phyloP scores from a whole-genome alignment of 2,888 invertebrate genomes.

The Melipona bicolor region DNA sequence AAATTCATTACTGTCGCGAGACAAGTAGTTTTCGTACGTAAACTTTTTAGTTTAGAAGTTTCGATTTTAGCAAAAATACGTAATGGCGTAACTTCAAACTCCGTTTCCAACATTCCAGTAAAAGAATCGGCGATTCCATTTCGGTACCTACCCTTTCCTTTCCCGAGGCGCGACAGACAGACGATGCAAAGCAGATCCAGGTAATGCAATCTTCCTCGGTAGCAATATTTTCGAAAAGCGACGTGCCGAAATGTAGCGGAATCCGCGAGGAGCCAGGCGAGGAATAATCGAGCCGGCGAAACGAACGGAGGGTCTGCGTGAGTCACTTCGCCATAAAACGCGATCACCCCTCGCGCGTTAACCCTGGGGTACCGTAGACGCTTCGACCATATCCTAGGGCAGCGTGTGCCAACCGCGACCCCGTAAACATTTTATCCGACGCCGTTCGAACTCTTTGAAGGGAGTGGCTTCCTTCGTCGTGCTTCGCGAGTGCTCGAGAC shows the following conservation, averaged over 20 bases:
- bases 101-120: not conserved
- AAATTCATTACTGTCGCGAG: too few species aligned
- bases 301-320: constrained; percentile 56
- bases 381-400: constrained; percentile 18
- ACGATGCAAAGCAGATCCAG: not conserved
- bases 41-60: too few species aligned
- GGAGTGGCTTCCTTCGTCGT: not conserved
- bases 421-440: constrained; percentile 21
- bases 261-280: constrained; percentile 28
- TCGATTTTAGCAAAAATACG: not conserved
- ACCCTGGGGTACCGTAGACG: constrained; percentile 57
- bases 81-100: not conserved
- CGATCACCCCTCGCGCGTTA: constrained; percentile 57
- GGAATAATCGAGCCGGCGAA: constrained; percentile 43
- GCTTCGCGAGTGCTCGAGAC: not conserved
- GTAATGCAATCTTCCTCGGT: too few species aligned
- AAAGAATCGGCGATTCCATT: not conserved
- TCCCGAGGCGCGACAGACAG: not conserved
- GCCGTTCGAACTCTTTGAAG: not conserved
- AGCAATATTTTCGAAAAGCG: constrained; percentile 27
- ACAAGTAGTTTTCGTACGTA: too few species aligned
- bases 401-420: constrained; percentile 35
- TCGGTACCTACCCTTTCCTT: not conserved
- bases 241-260: constrained; percentile 45
- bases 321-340: constrained; percentile 76